Conservation (phyloP, 37 sponge, comb jelly and placozoan genomes). For the Eunapius fragilis region DNA sequence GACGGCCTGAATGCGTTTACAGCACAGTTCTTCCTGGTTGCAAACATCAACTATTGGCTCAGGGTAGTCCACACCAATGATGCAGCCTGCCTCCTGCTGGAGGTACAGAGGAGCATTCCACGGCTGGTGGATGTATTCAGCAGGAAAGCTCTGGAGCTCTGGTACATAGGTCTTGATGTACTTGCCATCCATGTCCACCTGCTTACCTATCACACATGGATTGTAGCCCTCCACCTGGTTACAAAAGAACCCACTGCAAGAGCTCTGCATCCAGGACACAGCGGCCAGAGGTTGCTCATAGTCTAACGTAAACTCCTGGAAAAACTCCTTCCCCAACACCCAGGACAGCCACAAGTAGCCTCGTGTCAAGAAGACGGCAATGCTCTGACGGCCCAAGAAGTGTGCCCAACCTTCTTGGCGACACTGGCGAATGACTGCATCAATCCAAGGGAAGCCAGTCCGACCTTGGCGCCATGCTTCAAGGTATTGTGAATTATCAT, state of each 20-base stretch:
- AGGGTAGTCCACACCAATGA: conserved; percentile 90
- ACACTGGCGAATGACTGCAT: conserved; percentile 85
- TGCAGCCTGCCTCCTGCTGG: conserved; percentile 76
- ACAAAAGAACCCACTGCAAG: conserved; percentile 85
- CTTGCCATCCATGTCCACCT: conserved; percentile 82
- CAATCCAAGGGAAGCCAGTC: conserved; percentile 92
- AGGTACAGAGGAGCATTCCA: conserved; percentile 82
- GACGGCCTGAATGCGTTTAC: conserved; percentile 59
- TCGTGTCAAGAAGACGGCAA: conserved; percentile 90
- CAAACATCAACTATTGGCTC: conserved; percentile 68
- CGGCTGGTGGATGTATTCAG: conserved; percentile 85
- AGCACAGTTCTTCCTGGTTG: conserved; percentile 66
- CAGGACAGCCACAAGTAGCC: conserved; percentile 88
- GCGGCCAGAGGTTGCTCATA: conserved; percentile 85
- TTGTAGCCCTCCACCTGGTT: conserved; percentile 57
- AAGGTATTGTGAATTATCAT: conserved; percentile 40
- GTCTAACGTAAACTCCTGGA: conserved; percentile 79
- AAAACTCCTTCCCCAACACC: conserved; percentile 86
- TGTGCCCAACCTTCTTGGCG: conserved; percentile 83
- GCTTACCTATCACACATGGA: conserved; percentile 63
- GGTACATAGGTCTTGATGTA: conserved; percentile 84
- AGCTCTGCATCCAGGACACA: conserved; percentile 87
- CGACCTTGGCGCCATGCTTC: conserved; percentile 56
- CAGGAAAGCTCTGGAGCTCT: conserved; percentile 72
- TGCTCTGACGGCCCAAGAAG: conserved; percentile 68